Percentiles rank a stretch among this genome's conserved stretches.
Evolutionary conservation across 1,140 invertebrate genomes (phyloP).

Genomic region (Drosophila malerkotliana): DNA sequence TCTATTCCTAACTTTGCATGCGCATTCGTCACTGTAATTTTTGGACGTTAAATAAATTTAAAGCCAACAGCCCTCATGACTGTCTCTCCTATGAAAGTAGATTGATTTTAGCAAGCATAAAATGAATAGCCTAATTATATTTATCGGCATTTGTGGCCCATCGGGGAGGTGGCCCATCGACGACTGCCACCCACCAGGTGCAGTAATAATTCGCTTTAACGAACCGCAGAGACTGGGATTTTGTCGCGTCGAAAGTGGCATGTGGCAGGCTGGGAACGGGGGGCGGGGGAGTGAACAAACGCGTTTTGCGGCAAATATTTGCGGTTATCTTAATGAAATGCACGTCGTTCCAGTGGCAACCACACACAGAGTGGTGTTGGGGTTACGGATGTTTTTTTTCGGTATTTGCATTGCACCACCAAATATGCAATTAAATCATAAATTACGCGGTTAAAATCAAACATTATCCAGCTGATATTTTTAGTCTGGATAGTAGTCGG

Average conservation of each 20-base stretch:
- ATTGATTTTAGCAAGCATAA: background rate
- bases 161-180: too few relatives aligned
- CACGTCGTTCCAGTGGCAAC: constrained; percentile 35
- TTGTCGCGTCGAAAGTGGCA: constrained; percentile 33
- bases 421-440: constrained; percentile 80
- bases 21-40: background rate
- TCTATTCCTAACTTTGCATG: too few relatives aligned
- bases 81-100: background rate
- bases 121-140: constrained; percentile 1
- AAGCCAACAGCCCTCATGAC: background rate
- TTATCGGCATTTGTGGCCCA: background rate
- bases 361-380: background rate
- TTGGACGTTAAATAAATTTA: background rate
- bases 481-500: background rate
- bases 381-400: background rate
- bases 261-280: background rate
- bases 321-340: constrained; percentile 81
- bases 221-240: constrained; percentile 18
- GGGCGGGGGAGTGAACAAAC: constrained; percentile 22
- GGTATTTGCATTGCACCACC: constrained; percentile 45
- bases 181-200: background rate
- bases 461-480: constrained; percentile 28
- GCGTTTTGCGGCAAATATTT: constrained; percentile 77
- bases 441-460: constrained; percentile 75
- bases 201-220: constrained; percentile 34